Evolutionary conservation across 2,113 vertebrate species (phyloP).

Genomic region (Otis tarda): DNA sequence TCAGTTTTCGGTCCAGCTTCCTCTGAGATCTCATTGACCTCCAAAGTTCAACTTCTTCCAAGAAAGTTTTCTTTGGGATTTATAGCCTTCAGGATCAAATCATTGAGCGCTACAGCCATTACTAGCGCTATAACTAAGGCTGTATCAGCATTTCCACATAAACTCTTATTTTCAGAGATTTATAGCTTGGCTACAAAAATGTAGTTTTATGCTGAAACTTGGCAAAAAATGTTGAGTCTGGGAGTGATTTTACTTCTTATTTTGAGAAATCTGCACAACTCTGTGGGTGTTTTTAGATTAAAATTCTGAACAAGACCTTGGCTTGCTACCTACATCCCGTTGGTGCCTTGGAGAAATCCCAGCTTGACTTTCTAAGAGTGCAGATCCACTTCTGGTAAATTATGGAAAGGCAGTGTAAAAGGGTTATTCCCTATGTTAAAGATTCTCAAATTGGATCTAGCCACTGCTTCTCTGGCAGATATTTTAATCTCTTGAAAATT

Average conservation of each 20-base stretch:
- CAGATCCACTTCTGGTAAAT: neutral
- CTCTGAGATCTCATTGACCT: conserved; percentile 31
- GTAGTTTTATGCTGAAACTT: conserved; percentile 22
- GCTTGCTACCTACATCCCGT: neutral
- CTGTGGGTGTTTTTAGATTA: neutral
- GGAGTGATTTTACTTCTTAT: conserved; percentile 24
- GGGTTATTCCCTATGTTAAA: neutral
- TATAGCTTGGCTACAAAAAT: conserved; percentile 46
- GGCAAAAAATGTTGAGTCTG: neutral
- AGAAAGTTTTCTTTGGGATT: conserved; percentile 17
- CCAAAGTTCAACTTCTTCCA: conserved; percentile 11
- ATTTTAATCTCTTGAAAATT: neutral
- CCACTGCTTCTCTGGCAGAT: neutral
- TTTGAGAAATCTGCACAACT: neutral
- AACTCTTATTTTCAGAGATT: conserved; percentile 25
- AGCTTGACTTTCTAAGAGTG: neutral
- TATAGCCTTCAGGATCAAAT: neutral
- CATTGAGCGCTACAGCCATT: neutral
- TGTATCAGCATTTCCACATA: conserved; percentile 5
- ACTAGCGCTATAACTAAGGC: neutral
- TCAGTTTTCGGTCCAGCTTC: conserved; percentile 31
- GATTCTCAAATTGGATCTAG: neutral
- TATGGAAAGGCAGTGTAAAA: neutral
- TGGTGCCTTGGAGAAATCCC: neutral
- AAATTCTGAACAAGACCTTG: neutral